A percentile compares a stretch with the other conserved stretches of the same genome.
Evolutionary conservation across 1,140 invertebrate species (phyloP).

Genomic region (Araneus ventricosus): DNA sequence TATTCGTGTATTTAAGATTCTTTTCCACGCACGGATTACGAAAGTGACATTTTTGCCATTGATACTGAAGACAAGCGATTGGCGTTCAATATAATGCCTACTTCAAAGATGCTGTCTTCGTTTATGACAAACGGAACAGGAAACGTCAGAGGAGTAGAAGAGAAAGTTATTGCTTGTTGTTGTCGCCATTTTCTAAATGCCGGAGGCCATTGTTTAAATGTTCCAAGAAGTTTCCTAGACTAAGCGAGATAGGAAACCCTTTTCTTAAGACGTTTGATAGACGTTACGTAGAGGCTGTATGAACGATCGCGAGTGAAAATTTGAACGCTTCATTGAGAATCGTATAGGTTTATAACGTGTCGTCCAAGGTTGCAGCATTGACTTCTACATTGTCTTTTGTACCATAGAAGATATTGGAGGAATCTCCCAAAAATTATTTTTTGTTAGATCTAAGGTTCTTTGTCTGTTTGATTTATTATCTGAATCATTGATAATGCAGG

Average conservation of each 20-base stretch:
- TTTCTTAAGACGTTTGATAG: not conserved
- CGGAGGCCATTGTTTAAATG: not conserved
- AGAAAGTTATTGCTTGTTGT: constrained; percentile 16
- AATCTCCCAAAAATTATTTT: too few relatives aligned
- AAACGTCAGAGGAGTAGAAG: not conserved
- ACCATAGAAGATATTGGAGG: too few relatives aligned
- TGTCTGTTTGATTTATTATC: too few relatives aligned
- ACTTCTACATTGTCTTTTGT: not conserved
- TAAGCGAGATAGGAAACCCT: not conserved
- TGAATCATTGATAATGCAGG: too few relatives aligned
- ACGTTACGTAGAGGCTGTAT: not conserved
- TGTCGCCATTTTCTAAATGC: not conserved
- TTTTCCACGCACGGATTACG: not conserved
- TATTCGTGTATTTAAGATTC: not conserved
- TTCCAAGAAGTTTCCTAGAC: not conserved
- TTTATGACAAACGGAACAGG: not conserved
- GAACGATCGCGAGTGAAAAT: not conserved
- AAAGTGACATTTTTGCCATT: not conserved
- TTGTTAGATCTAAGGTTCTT: too few relatives aligned
- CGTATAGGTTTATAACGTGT: not conserved
- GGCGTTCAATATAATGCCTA: not conserved
- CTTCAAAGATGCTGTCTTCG: not conserved
- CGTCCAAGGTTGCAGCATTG: not conserved
- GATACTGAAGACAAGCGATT: not conserved
- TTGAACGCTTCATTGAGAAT: not conserved